Evolutionary conservation across 2,113 vertebrate genomes (phyloP), one percentile per base, ranked within the genome.

Genomic region (Eurypyga helias): DNA sequence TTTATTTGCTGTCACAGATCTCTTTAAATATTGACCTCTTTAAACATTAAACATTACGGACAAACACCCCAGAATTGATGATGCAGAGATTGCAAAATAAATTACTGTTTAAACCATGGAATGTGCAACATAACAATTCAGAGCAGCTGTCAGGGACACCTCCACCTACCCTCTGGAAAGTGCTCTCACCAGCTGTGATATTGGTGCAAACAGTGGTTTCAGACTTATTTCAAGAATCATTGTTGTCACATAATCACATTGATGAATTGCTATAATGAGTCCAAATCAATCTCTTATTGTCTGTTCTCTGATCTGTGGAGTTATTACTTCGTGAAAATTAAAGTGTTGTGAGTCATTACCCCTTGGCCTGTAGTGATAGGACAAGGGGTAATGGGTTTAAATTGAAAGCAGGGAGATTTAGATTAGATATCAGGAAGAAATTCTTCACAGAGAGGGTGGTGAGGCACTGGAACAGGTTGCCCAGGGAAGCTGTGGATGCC

Each of bases 21-120:
- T 97, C 95, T 97, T 92, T 87, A 95, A 97, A 96, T 97, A 97
- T 95, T 97, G 96, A 97, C 96, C 76, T 92, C 87, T 96, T 96
- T 92, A 96, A 96, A 96, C 84, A 91, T 97, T 94, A 96, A 97
- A 95, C 92, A 91, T 95, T 91, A 82, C 11, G 17, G 92, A 90
- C 86, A 97, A 97, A 97, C 83, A 96, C 76, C 61, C 38, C 78
- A 90, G 95, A 95, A 93, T 6, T 91, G 91, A 95, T 83, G 90
- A 84, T 96, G 81, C 94, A 96, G 90, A 70, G 85, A 55, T 96
- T 97, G 96, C 91, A 95, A 97, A 97, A 97, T 52, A 95, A 95
- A 97, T 97, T 97, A 97, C 96, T 96, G 92, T 97, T 97, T 96
- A 97, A 97, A 94, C 97, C 38, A 0, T 93, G 92, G 96, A 97